Evolutionary conservation across 2,888 invertebrate species (phyloP), one percentile per base, ranked within the genome.

Genomic region (Eledona agricola): DNA sequence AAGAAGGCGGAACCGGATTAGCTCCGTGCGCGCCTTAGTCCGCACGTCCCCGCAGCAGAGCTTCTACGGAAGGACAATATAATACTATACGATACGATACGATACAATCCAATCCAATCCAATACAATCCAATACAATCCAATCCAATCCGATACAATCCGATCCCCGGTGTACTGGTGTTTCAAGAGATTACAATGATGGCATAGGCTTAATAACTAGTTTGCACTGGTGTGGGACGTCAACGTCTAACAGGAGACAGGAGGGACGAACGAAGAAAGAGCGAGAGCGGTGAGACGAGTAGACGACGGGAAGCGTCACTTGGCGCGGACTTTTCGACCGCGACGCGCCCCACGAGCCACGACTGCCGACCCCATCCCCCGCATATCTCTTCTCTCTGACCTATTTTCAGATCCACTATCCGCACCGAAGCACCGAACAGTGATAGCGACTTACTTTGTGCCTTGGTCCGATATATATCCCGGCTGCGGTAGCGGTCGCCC

Each of bases 401-500:
- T 58, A 63, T 55, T 59, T 62, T 32, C 40, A 11, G n/a, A 7
- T 10, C 32, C 29, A 28, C 9, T 50, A 26, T 6, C 4, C 31
- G 20, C 22, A n/a, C 7, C 31, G 10, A n/a, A 11, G 6, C 12
- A 10, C 38, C 20, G 34, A 31, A 16, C 38, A 20, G 46, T 12
- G 38, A 23, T 22, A 7, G 38, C 28, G 47, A 75, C 76, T 76
- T 72, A 76, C 76, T 74, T 71, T 72, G 65, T 71, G 68, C 70
- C 72, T 72, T 72, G 69, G 72, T 74, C 74, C 75, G 73, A 74
- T 75, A 74, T n/a, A n/a, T 72, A 67, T 72, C 68, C 70, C 71
- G 73, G 73, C 74, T 72, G 71, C 73, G 74, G 73, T 73, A 71
- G 72, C 73, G 71, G 72, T 73, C 70, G 72, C 72, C 72, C 73